Evolutionary conservation across 2,113 vertebrate species (phyloP), one percentile per base, ranked within the genome.

Genomic region (Struthidea cinerea): DNA sequence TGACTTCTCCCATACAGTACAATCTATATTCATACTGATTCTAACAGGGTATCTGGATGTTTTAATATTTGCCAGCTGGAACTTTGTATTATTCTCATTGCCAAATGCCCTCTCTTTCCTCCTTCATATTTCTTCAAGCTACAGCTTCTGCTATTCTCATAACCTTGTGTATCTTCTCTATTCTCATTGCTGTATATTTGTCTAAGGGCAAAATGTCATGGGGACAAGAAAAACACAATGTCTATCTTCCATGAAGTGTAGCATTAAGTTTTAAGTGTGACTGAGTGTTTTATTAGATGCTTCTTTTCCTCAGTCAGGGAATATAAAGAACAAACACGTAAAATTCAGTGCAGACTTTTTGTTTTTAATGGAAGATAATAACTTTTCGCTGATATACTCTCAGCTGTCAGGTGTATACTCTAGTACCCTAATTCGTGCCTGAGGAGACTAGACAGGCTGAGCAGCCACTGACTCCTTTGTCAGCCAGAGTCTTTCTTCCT

Each of bases 11-110:
- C 50, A 41, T 91, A 74, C 32, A 74, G 32, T 67, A 56, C 56
- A 82, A 55, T 77, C 49, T 90, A 74, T 93, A 91, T 93, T 88
- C 52, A 60, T 84, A 56, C 37, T 32, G 35, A 86, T 84, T 75
- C 47, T 70, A 83, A 63, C 79, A 52, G 55, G 71, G 30, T 94
- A 93, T 53, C 37, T 87, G 55, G 47, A 32, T 88, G 79, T 63
- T 96, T 81, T 86, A 83, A 42, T 90, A 77, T 90, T 73, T 97
- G 79, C 93, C 87, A 94, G 82, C 78, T 94, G 90, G 90, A 88
- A 76, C 30, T 17, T 79, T 65, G 87, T 74, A 67, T 74, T 91
- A 44, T 78, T 83, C 39, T 63, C 35, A n/a, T 56, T 88, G 63
- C 84, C 74, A 92, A 83, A 61, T 86, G 75, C 50, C 35, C 13